Base-by-base conservation (phyloP, 2,797 vertebrate species). In the Pseudotriccus pelzelni region DNA sequence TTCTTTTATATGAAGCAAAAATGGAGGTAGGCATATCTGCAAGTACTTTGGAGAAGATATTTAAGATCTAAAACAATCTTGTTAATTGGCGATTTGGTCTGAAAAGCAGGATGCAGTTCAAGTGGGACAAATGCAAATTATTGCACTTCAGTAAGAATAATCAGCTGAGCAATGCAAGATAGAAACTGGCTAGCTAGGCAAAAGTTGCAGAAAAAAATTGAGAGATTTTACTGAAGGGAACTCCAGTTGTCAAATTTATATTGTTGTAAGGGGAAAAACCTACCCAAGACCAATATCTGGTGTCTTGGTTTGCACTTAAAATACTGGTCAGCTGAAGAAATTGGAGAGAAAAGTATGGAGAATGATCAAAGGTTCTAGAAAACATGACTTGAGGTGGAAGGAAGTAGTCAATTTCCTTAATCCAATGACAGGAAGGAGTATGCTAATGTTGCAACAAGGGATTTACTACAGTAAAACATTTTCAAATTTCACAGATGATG, bases 101-200 rank as follows among this genome's bases (percentile, higher is more conserved):
- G 66, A 78, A 90, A 94, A 93, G 44, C 90, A 91, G 64, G 76
- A 78, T 90, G 59, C 32, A 69, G 55, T 90, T 95, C 80, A 79
- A 59, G 67, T 78, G 84, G 70, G 86, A 89, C 46, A 90, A 92
- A 89, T 87, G 77, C 43, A 96, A 87, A 93, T 93, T 89, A 72
- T 67, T 18, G 11, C 47, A 68, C 52, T 84, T 94, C 70, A 59
- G 62, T 84, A 69, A 79, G 64, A 92, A 86, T 68, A 84, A 87
- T 84, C 80, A 94, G 58, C 74, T 92, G 37, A 86, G 69, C 27
- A 81, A 44, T 62, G 77, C 87, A 76, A 88, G 55, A 66, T 7
- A 50, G 67, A 90, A 94, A 69, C n/a, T 81, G 30, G 22, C 58
- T 75, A 72, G 24, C 77, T 81, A 68, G 27, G 46, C 66, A 92